phyloP scores from a whole-genome alignment of 2,113 vertebrate genomes.

The Phaetusa simplex region DNA sequence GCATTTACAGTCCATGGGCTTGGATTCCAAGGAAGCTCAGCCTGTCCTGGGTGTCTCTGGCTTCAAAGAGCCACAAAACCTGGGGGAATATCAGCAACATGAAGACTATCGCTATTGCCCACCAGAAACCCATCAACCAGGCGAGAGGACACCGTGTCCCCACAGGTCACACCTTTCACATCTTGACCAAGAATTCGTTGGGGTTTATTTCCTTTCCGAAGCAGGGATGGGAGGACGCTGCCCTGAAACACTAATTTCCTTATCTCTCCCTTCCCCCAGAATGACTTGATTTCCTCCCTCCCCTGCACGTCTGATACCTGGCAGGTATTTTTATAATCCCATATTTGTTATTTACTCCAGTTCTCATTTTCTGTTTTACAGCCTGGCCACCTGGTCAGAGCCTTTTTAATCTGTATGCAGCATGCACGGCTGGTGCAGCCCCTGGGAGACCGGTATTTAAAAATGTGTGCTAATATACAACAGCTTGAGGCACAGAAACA shows the following conservation, averaged over 20 bases:
- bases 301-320: background rate
- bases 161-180: accelerated
- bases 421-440: background rate
- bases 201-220: background rate
- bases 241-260: background rate
- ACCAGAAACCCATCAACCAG: background rate
- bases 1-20: background rate
- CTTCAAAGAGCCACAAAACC: background rate
- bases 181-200: background rate
- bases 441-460: background rate
- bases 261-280: background rate
- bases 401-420: background rate
- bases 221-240: background rate
- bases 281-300: background rate
- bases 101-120: background rate
- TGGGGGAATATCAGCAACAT: background rate
- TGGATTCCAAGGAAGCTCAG: background rate
- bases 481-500: background rate
- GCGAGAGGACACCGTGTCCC: background rate
- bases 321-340: background rate
- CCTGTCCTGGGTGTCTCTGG: background rate
- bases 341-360: background rate
- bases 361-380: background rate
- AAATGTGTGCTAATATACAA: background rate
- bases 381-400: background rate